phyloP scores from a whole-genome alignment of 2,888 invertebrate genomes.

The Platycheirus rosarum region DNA sequence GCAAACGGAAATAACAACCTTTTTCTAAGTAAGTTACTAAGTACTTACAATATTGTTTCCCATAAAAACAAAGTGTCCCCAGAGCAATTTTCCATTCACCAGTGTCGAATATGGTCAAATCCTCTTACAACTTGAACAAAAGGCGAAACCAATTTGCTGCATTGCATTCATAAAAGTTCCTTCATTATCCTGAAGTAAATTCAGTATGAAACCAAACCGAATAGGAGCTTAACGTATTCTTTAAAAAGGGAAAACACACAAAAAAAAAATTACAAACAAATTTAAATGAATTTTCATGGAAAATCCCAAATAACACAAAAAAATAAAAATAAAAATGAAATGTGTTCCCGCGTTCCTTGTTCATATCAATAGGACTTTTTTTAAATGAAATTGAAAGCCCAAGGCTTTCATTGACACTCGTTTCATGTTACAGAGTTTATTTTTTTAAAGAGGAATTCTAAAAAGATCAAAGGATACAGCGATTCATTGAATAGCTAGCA shows the following conservation, averaged over 20 bases:
- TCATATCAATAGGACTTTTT: slow-evolving; percentile 3
- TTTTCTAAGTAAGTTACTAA: not conserved
- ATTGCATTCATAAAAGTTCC: not conserved
- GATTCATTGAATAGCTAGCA: not conserved
- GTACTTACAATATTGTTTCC: not conserved
- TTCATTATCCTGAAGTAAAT: not conserved
- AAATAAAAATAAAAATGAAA: not conserved
- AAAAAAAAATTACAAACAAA: not conserved
- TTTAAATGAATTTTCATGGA: not conserved
- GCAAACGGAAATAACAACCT: not conserved
- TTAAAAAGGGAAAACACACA: not conserved
- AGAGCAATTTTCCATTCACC: not conserved
- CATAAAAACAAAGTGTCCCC: not conserved
- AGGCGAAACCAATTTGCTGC: not conserved
- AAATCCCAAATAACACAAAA: not conserved
- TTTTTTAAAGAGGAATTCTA: not conserved
- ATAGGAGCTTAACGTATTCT: slow-evolving; percentile 1
- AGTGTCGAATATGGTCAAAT: not conserved
- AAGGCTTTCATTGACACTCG: slow-evolving; percentile 20
- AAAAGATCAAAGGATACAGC: slow-evolving; percentile 13
- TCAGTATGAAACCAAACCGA: not conserved
- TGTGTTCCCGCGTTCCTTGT: not conserved
- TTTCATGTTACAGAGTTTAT: not conserved
- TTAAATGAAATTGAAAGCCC: not conserved
- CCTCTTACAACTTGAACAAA: slow-evolving; percentile 29